Conservation (phyloP, 1,140 invertebrate species). For the Melitaea cinxia region DNA sequence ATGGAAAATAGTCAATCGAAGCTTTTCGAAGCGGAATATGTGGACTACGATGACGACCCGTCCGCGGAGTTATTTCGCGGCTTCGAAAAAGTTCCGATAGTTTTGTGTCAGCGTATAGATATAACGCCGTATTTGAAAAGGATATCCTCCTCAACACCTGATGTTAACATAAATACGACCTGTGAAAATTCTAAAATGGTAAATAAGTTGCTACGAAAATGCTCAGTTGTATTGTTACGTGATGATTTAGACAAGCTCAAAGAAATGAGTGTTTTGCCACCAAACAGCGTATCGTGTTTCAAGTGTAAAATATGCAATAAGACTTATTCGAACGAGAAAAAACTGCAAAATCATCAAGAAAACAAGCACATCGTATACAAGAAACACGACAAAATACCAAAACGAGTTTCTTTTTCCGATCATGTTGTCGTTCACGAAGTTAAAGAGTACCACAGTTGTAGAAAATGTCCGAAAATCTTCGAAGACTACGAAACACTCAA, state of each 20-base stretch:
- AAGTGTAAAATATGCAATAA: constrained; percentile 66
- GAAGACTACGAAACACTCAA: constrained; percentile 56
- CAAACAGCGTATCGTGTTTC: constrained; percentile 1
- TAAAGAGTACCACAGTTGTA: constrained; percentile 63
- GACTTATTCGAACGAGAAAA: constrained; percentile 52
- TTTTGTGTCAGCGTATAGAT: constrained; percentile 50
- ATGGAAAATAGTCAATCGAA: constrained; percentile 8
- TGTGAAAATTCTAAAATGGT: constrained; percentile 1
- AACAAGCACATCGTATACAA: constrained; percentile 66
- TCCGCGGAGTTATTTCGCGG: constrained; percentile 48
- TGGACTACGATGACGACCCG: constrained; percentile 38
- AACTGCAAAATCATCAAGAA: constrained; percentile 54
- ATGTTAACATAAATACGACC: constrained; percentile 2
- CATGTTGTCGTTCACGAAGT: constrained; percentile 63
- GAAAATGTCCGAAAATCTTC: constrained; percentile 67
- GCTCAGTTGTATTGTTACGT: constrained; percentile 46
- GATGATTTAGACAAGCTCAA: constrained; percentile 51
- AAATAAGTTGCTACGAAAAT: constrained; percentile 30
- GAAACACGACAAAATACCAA: constrained; percentile 45
- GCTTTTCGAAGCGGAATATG: background rate
- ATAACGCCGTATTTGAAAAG: constrained; percentile 52
- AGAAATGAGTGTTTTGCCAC: constrained; percentile 28
- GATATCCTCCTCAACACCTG: background rate
- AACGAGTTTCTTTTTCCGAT: constrained; percentile 69
- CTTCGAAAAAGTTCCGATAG: constrained; percentile 54